Evolutionary conservation across 2,797 vertebrate species (phyloP), one percentile per base, ranked within the genome.

Genomic region (Mus spretus): DNA sequence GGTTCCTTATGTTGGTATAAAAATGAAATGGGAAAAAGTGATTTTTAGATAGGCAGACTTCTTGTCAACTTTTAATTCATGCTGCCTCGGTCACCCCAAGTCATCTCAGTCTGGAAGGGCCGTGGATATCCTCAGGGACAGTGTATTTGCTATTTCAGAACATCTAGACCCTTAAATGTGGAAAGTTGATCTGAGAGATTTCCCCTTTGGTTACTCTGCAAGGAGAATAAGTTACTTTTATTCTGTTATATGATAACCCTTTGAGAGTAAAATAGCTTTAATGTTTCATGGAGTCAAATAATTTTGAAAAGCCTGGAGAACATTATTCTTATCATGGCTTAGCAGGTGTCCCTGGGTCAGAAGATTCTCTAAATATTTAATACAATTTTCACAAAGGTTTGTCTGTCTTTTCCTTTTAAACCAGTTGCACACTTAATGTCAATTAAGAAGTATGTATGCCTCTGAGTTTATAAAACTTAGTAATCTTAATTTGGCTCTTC

Each of bases 291-390:
- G 96, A 93, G 94, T 97, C 97, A 96, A 96, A 90, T 85, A 82
- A 92, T 87, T 97, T 92, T 89, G 85, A 96, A 89, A 81, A 95
- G 59, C 92, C 89, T 12, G 65, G 90, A 94, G 92, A 93, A 77
- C 85, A 94, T 98, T 97, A 90, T 97, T 97, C 96, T 98, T 97
- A 97, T 95, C 95, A 90, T 59, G 92, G 88, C 95, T 93, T 96
- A 95, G 95, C 92, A 92, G 96, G 95, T 96, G 85, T 92, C 79
- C 94, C 17, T 67, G 89, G 90, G 61, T 92, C 91, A 89, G 92
- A 97, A 95, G 82, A 70, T 14, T 90, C 77, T 90, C 65, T 97
- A 96, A 98, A 97, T 98, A 96, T 96, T 97, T 97, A 95, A 98
- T 96, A 63, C 87, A 83, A 88, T 95, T 85, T 75, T 93, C 37